Evolutionary conservation across 2,113 vertebrate genomes (phyloP).

Genomic region (Neopipo cinnamomea): DNA sequence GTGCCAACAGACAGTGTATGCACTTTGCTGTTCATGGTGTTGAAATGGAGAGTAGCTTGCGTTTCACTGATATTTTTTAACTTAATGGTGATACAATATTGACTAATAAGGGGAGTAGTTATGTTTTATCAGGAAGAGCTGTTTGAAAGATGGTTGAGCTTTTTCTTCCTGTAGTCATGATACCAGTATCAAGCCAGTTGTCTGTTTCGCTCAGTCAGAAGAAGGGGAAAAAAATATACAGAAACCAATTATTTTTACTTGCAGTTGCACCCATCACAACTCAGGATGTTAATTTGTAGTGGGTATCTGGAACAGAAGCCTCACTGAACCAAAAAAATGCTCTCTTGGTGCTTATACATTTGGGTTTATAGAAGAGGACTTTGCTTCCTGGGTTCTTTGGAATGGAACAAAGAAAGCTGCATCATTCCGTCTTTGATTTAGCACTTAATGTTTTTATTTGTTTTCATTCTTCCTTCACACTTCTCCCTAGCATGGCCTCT

Average conservation of each 20-base stretch:
- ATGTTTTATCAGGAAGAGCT: neutral
- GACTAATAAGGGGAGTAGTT: neutral
- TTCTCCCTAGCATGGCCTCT: neutral
- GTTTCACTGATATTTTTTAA: neutral
- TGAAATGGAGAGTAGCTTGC: neutral
- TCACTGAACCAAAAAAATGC: neutral
- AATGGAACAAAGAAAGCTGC: neutral
- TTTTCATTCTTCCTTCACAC: neutral
- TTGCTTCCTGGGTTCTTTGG: neutral
- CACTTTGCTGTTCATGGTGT: neutral
- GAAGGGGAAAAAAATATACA: too few relatives aligned
- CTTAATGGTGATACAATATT: neutral
- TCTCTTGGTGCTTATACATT: neutral
- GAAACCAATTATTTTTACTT: neutral
- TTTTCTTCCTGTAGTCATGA: neutral
- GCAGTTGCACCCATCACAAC: neutral
- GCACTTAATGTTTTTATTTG: neutral
- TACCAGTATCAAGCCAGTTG: neutral
- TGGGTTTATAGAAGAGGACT: neutral
- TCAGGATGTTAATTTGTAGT: neutral
- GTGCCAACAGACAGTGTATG: rapidly evolving
- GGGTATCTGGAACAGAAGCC: neutral
- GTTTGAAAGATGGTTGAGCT: neutral
- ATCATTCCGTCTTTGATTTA: neutral
- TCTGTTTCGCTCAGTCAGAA: neutral